Percentiles rank a stretch among this genome's conserved stretches.
These are phyloP conservation scores for Phrynocephalus versicolor DNA, from an alignment of 2,113 vertebrate species.

Conservation along the genomic window DNA sequence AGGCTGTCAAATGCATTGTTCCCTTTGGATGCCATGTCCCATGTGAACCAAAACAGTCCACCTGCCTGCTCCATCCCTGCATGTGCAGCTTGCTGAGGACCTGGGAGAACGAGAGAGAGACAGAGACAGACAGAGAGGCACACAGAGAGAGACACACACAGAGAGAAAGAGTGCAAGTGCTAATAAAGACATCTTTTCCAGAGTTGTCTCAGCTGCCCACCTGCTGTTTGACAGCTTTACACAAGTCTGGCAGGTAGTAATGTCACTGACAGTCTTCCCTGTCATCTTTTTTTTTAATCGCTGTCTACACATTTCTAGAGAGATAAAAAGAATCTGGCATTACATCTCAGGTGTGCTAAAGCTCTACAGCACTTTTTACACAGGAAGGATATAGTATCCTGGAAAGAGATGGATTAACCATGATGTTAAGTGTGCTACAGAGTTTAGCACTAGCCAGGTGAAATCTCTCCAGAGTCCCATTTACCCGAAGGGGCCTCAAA, in stretches of 20 bases:
- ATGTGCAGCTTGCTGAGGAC: not conserved
- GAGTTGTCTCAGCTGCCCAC: slow-evolving; percentile 64
- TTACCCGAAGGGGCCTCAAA: not conserved
- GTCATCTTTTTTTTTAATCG: slow-evolving; percentile 53
- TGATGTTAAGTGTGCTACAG: not conserved
- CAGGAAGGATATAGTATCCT: not conserved
- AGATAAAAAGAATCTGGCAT: not conserved
- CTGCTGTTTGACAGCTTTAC: slow-evolving; percentile 66
- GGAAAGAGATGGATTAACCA: not conserved
- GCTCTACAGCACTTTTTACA: not conserved
- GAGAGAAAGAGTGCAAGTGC: too few relatives aligned
- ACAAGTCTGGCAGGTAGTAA: slow-evolving; percentile 69
- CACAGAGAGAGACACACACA: too few relatives aligned
- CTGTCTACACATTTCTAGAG: not conserved
- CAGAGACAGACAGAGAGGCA: too few relatives aligned
- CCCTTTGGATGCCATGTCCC: slow-evolving; percentile 35
- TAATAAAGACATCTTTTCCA: slow-evolving; percentile 64
- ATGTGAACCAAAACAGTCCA: slow-evolving; percentile 50
- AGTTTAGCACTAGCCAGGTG: not conserved
- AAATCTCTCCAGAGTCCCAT: not conserved
- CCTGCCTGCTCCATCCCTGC: slow-evolving; percentile 33
- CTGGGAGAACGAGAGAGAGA: not conserved
- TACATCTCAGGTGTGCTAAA: not conserved
- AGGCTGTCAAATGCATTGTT: slow-evolving; percentile 39
- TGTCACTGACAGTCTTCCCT: slow-evolving; percentile 65